Evolutionary conservation across 2,797 vertebrate genomes (phyloP).

Genomic region (Parauchenoglanis punctatus): DNA sequence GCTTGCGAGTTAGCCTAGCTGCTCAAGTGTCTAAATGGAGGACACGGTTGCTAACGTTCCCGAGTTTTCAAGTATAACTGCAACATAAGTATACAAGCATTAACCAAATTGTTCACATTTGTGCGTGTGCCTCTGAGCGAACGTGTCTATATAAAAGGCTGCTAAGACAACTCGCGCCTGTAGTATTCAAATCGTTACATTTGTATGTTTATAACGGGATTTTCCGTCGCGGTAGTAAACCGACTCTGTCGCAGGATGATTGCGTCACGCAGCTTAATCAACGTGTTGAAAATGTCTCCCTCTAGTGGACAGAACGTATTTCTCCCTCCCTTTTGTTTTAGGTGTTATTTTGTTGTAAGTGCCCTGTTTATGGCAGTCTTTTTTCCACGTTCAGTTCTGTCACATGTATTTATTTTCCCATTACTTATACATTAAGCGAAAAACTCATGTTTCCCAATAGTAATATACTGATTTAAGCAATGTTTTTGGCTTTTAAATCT

Average conservation of each 20-base stretch:
- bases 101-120: neutral
- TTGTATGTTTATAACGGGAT: slow-evolving; percentile 36
- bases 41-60: slow-evolving; percentile 23
- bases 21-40: slow-evolving; percentile 10
- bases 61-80: slow-evolving; percentile 13
- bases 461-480: neutral
- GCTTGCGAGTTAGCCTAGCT: neutral
- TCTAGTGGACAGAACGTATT: slow-evolving; percentile 3
- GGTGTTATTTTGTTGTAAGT: neutral
- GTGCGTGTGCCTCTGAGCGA: neutral
- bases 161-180: neutral
- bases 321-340: too few species aligned
- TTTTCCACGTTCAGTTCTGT: neutral
- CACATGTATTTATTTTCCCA: neutral
- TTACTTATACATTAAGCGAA: neutral
- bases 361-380: neutral
- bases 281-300: neutral
- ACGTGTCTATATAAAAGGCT: neutral
- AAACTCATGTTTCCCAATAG: neutral
- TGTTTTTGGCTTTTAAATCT: neutral
- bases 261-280: neutral
- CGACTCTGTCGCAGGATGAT: slow-evolving; percentile 27
- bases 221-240: slow-evolving; percentile 35
- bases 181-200: slow-evolving; percentile 11
- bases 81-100: neutral